phyloP scores from a whole-genome alignment of 2,113 vertebrate species.

The Rhabdornis inornatus region DNA sequence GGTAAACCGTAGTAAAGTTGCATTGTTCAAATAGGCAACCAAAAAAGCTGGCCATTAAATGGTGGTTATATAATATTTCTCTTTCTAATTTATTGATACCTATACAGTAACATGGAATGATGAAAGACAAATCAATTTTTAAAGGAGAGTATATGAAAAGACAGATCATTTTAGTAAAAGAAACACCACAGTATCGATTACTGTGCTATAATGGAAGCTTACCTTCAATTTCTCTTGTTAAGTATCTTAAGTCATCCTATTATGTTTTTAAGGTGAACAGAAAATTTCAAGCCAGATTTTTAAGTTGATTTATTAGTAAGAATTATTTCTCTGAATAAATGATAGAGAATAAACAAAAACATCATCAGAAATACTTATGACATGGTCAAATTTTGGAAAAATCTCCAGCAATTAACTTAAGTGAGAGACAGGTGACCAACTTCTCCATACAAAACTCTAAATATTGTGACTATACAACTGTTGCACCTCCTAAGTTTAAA shows the following conservation, averaged over 20 bases:
- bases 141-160: background rate
- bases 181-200: background rate
- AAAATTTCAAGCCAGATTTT: background rate
- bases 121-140: background rate
- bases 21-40: background rate
- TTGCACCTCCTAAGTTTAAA: background rate
- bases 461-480: background rate
- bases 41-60: background rate
- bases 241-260: background rate
- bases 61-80: background rate
- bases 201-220: background rate
- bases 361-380: background rate
- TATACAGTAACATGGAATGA: background rate
- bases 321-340: background rate
- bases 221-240: background rate
- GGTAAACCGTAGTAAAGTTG: background rate
- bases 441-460: conserved; percentile 50
- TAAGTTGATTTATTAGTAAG: background rate
- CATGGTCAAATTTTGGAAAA: conserved; percentile 20
- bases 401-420: conserved; percentile 79
- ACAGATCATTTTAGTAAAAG: background rate
- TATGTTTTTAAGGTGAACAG: background rate
- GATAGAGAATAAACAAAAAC: background rate
- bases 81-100: background rate
- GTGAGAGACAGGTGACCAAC: conserved; percentile 72